phyloP scores from a whole-genome alignment of 2,113 vertebrate genomes.

The Podilymbus podiceps region DNA sequence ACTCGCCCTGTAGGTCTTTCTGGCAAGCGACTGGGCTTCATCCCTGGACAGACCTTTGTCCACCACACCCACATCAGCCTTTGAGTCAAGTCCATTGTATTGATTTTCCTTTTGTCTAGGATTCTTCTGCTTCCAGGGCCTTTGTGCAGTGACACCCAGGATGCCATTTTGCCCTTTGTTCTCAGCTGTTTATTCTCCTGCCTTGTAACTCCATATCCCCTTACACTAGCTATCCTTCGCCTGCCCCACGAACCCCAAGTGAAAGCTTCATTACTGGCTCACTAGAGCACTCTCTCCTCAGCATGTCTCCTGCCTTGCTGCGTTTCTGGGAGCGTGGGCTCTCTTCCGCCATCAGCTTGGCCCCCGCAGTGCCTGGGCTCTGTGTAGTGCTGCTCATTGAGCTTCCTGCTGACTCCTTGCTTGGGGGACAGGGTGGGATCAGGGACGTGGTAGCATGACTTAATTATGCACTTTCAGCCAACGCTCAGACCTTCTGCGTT shows the following conservation, averaged over 20 bases:
- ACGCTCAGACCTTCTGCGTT: conserved; percentile 61
- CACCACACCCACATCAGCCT: background rate
- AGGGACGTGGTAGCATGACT: conserved; percentile 46
- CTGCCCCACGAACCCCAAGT: background rate
- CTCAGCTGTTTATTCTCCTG: background rate
- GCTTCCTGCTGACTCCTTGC: conserved; percentile 54
- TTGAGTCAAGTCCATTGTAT: background rate
- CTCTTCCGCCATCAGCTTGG: background rate
- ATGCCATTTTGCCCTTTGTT: background rate
- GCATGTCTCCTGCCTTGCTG: conserved; percentile 1
- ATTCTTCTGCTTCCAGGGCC: background rate
- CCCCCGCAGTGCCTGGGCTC: conserved; percentile 18
- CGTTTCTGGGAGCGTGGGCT: background rate
- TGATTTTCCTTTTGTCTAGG: background rate
- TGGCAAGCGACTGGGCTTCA: background rate
- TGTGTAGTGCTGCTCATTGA: conserved; percentile 47
- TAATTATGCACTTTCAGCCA: conserved; percentile 62
- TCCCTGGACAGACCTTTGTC: background rate
- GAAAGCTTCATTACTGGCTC: background rate
- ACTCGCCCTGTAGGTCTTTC: background rate
- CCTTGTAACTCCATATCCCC: background rate
- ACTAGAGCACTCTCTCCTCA: background rate
- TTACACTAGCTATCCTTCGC: background rate
- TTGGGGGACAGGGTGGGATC: conserved; percentile 44
- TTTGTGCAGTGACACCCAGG: background rate